Percentiles rank a stretch among this genome's conserved stretches.
These are phyloP conservation scores for Cydia fagiglandana DNA, from an alignment of 1,140 invertebrate genomes.

Conservation along the genomic window DNA sequence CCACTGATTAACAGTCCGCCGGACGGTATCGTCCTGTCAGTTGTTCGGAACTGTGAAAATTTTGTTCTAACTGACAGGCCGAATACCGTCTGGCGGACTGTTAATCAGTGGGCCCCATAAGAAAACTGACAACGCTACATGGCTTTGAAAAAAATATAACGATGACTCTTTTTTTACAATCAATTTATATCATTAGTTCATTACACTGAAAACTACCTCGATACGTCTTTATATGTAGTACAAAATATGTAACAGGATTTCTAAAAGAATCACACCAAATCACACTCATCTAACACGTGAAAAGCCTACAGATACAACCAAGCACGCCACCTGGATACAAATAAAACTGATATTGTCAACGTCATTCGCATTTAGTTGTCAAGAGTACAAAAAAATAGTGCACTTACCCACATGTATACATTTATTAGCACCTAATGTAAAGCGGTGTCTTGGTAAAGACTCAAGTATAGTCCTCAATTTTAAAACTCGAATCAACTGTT, in stretches of 20 bases:
- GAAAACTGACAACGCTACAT: no score
- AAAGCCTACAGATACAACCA: conserved; percentile 35
- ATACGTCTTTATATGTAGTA: background rate
- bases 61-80: no score
- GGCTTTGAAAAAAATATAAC: no score
- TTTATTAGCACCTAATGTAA: conserved; percentile 74
- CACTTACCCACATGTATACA: conserved; percentile 66
- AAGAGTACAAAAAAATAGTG: conserved; percentile 65
- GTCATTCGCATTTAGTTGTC: conserved; percentile 68
- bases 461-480: background rate
- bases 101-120: no score
- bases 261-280: background rate
- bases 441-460: conserved; percentile 50
- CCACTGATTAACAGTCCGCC: no score
- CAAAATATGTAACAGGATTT: background rate
- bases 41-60: no score
- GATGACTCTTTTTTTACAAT: no score
- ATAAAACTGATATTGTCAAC: conserved; percentile 71
- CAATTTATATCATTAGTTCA: no score
- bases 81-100: no score
- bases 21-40: no score
- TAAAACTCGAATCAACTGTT: no score
- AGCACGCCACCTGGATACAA: conserved; percentile 37
- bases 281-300: conserved; percentile 34
- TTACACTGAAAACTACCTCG: background rate